Evolutionary conservation across 2,797 vertebrate species (phyloP).

Genomic region (Artibeus jamaicensis): DNA sequence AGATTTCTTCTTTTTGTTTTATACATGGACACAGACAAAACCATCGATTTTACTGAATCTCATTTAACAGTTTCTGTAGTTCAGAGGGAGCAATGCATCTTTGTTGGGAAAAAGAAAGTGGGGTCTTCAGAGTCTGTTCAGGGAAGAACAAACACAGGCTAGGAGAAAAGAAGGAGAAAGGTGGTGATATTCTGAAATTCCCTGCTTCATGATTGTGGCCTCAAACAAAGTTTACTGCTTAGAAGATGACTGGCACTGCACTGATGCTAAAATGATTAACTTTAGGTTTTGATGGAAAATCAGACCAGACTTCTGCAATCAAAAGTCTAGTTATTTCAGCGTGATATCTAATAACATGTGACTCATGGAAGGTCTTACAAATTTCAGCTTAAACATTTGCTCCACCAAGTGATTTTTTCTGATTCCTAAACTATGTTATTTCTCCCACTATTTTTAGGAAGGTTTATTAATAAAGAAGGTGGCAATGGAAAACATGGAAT

Average conservation of each 20-base stretch:
- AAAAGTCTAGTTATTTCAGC: neutral
- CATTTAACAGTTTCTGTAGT: neutral
- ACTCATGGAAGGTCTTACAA: neutral
- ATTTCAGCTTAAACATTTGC: neutral
- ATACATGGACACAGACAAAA: neutral
- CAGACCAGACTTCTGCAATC: neutral
- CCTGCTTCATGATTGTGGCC: neutral
- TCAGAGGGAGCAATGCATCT: neutral
- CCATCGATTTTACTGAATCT: neutral
- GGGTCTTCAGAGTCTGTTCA: neutral
- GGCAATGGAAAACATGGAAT: neutral
- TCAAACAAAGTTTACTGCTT: neutral
- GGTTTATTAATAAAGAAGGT: neutral
- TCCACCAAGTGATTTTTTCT: neutral
- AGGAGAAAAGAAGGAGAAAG: neutral
- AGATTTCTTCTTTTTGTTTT: neutral
- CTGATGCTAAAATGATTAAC: neutral
- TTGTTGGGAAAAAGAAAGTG: neutral
- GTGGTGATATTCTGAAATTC: neutral
- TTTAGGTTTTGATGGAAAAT: neutral
- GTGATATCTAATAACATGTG: neutral
- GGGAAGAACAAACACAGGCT: neutral
- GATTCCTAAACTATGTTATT: neutral
- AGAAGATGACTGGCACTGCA: neutral
- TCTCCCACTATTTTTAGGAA: neutral